Conservation (phyloP, 2,113 vertebrate genomes). For the Malurus elegans region DNA sequence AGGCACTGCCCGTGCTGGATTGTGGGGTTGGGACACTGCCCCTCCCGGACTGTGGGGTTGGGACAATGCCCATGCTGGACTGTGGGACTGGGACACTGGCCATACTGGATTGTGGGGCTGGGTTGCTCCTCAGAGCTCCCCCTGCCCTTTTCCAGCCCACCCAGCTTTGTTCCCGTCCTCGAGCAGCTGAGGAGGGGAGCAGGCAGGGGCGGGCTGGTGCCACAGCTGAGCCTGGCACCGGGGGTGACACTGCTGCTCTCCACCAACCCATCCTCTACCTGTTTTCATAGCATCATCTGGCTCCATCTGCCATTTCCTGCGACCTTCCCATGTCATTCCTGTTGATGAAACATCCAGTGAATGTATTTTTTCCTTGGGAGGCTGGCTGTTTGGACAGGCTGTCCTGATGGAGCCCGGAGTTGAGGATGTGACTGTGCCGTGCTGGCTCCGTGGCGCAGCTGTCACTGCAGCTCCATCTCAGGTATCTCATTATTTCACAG, state of each 20-base stretch:
- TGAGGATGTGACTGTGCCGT: neutral
- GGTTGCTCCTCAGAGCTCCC: rapidly evolving
- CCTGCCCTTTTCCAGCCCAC: neutral
- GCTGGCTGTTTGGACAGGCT: neutral
- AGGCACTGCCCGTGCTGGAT: neutral
- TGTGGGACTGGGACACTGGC: neutral
- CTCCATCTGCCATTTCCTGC: neutral
- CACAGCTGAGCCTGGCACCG: neutral
- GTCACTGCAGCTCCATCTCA: neutral
- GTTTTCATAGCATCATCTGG: neutral
- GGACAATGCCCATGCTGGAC: rapidly evolving
- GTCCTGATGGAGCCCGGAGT: neutral
- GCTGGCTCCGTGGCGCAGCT: neutral
- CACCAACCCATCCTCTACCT: neutral
- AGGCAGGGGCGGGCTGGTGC: neutral
- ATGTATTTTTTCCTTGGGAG: neutral
- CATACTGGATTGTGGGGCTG: neutral
- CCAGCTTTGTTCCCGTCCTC: rapidly evolving
- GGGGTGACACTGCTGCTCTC: neutral
- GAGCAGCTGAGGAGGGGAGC: rapidly evolving
- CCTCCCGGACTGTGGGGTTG: neutral
- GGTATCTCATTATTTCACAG: slow-evolving; percentile 63
- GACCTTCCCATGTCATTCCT: neutral
- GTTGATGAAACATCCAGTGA: neutral
- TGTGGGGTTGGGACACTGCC: neutral